Evolutionary conservation across 2,113 vertebrate species (phyloP).

Genomic region (Peucedramus taeniatus): DNA sequence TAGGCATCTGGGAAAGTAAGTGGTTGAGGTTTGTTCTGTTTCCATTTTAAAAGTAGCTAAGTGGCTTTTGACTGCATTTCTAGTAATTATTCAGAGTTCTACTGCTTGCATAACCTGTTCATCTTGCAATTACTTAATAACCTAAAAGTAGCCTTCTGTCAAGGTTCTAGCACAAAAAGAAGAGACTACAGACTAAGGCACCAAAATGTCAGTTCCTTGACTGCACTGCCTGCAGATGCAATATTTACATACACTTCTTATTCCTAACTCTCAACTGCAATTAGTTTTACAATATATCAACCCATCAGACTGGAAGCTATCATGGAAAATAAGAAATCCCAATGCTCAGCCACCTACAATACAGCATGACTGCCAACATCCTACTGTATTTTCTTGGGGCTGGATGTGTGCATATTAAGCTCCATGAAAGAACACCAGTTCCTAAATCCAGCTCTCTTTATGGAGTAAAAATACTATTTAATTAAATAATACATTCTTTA

Average conservation of each 20-base stretch:
- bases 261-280: neutral
- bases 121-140: neutral
- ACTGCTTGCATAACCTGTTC: neutral
- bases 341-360: neutral
- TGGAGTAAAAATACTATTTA: neutral
- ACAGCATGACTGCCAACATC: neutral
- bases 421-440: neutral
- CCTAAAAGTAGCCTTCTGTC: neutral
- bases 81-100: neutral
- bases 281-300: neutral
- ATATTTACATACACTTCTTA: neutral
- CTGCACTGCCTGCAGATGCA: neutral
- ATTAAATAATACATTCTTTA: neutral
- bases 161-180: neutral
- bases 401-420: neutral
- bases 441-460: neutral
- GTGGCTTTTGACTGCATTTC: neutral
- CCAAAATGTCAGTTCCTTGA: neutral
- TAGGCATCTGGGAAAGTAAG: neutral
- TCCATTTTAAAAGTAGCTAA: neutral
- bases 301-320: neutral
- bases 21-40: neutral
- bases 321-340: neutral
- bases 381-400: neutral
- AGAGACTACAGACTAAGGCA: neutral